phyloP scores from a whole-genome alignment of 2,113 vertebrate genomes.

The Rousettus leschenaultii region DNA sequence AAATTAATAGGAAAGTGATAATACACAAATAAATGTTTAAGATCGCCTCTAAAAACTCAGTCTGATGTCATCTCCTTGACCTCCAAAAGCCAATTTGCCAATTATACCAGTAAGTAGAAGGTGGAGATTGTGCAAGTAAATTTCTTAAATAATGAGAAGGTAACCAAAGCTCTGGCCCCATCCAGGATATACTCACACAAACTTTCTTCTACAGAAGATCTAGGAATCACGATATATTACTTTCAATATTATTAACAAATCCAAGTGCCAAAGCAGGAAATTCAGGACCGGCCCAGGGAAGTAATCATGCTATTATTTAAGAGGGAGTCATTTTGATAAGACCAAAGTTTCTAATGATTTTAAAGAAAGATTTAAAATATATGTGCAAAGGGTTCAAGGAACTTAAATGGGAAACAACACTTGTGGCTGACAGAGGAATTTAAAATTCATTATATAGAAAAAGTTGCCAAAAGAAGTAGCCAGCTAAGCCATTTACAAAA shows the following conservation, averaged over 20 bases:
- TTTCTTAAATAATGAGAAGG: neutral
- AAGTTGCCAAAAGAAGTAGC: neutral
- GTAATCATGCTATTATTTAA: neutral
- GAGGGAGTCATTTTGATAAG: neutral
- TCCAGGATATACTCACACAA: neutral
- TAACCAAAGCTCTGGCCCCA: neutral
- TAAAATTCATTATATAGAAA: neutral
- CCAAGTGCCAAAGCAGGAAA: neutral
- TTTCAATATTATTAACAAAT: neutral
- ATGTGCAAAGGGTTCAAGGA: neutral
- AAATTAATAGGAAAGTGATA: neutral
- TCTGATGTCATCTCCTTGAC: neutral
- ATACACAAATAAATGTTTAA: neutral
- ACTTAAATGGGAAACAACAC: neutral
- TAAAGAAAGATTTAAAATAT: neutral
- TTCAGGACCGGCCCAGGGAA: neutral
- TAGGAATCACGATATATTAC: neutral
- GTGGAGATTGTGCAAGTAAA: neutral
- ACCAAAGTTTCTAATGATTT: neutral
- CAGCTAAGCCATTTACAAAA: too few species aligned
- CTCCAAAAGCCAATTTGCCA: neutral
- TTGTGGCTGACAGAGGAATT: neutral
- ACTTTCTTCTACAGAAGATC: neutral
- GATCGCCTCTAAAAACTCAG: neutral
- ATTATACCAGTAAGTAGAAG: neutral